Evolutionary conservation across 2,888 invertebrate genomes (phyloP), one percentile per base, ranked within the genome.

Genomic region (Conus canariensis): DNA sequence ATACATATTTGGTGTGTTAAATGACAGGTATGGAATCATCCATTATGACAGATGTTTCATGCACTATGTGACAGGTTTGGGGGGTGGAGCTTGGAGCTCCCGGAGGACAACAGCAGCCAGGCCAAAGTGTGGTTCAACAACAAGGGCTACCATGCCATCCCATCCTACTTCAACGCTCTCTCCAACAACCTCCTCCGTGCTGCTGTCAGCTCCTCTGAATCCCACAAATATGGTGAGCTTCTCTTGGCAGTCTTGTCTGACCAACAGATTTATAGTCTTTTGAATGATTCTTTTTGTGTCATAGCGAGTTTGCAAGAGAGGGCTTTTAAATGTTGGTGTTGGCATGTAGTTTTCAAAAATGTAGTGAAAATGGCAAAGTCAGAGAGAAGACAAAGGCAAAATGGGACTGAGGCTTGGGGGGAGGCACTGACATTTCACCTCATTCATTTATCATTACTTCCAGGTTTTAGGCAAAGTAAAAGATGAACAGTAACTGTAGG

Each of bases 71-170:
- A 56, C 89, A 96, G 96, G 83, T 96, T 94, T 93, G 96, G 96
- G 67, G 96, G 96, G 3, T 96, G 95, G 95, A 93, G 94, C 8
- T 94, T 95, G 83, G 93, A 93, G 8, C 89, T 90, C 19, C 88
- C 91, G n/a, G 80, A 90, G 30, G 92, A 92, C 12, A 90, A 25
- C 19, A 82, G 74, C 19, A 87, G 90, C 12, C 92, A 90, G 58
- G 92, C 92, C 10, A 93, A 91, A 74, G 94, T 96, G n/a, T 96
- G 96, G 96, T 96, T 95, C 93, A 96, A 96, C 93, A 96, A 96
- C 93, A 96, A 96, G 91, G 96, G 96, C 0, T 95, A 95, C 92
- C 96, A 96, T 93, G 93, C 96, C 25, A 92, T 96, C 90, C 96
- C 96, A 30, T 95, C 96, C 19, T 96, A 95, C 93, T 93, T 95